Evolutionary conservation across 2,888 invertebrate genomes (phyloP).

Genomic region (Punctoribates punctum): DNA sequence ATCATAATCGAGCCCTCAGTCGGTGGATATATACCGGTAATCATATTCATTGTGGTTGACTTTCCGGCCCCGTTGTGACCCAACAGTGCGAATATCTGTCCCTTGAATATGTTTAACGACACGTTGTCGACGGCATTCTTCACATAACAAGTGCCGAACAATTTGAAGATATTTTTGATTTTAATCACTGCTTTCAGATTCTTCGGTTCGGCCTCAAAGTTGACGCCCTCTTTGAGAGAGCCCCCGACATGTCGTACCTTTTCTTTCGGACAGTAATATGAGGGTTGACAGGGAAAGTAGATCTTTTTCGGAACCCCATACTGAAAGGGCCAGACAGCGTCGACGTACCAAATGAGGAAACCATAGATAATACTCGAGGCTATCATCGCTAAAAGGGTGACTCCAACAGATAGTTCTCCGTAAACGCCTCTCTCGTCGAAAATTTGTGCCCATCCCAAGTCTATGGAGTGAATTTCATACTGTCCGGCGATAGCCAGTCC

Average conservation of each 20-base stretch:
- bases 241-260: too few species aligned
- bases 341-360: slow-evolving; percentile 71
- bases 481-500: too few species aligned
- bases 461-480: too few species aligned
- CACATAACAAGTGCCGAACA: neutral
- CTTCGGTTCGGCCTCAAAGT: neutral
- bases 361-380: slow-evolving; percentile 65
- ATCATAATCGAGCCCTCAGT: slow-evolving; percentile 68
- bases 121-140: slow-evolving; percentile 58
- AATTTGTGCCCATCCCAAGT: too few species aligned
- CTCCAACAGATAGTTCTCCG: too few species aligned
- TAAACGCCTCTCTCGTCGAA: too few species aligned
- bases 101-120: slow-evolving; percentile 69
- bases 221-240: too few species aligned
- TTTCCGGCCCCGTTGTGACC: slow-evolving; percentile 88
- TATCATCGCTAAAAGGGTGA: slow-evolving; percentile 61
- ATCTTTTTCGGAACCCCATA: slow-evolving; percentile 76
- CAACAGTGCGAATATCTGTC: slow-evolving; percentile 77
- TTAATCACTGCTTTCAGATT: neutral
- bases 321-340: slow-evolving; percentile 78
- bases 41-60: slow-evolving; percentile 70
- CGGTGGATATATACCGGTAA: slow-evolving; percentile 62
- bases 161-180: slow-evolving; percentile 8
- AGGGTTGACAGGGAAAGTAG: slow-evolving; percentile 68
- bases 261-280: neutral